Percentiles rank a stretch among this genome's conserved stretches.
These are phyloP conservation scores for Paramuricea clavata DNA, from an alignment of 92 coral and sea anemone genomes.

Conservation along the genomic window DNA sequence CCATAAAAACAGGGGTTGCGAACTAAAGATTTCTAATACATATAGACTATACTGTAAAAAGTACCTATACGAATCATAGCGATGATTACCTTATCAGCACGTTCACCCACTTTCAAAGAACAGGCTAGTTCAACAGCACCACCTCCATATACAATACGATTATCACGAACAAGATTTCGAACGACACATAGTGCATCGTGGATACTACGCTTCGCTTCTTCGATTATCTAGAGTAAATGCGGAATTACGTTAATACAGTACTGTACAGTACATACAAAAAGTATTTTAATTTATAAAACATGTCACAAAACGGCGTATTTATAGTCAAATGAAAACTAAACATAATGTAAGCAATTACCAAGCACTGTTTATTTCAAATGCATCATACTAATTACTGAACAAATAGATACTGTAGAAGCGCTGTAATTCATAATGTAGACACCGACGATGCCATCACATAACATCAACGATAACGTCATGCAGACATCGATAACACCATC, in stretches of 20 bases:
- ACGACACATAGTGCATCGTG: slow-evolving; percentile 99
- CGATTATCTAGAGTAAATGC: slow-evolving; percentile 75
- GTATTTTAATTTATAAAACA: background rate
- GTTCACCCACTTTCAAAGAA: slow-evolving; percentile 89
- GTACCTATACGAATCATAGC: no score
- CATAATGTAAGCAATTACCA: background rate
- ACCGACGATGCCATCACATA: no score
- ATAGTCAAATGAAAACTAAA: no score
- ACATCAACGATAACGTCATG: no score
- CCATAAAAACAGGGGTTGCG: no score
- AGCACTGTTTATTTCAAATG: no score
- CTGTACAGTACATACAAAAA: background rate
- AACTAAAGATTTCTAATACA: no score
- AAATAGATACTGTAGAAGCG: no score
- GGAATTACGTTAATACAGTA: background rate
- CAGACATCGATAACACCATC: no score
- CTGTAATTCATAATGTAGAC: no score
- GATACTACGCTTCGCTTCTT: slow-evolving; percentile 96
- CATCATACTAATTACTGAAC: no score
- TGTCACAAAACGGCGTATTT: background rate
- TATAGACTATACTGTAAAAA: no score
- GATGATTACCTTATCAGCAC: slow-evolving; percentile 98
- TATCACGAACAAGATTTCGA: slow-evolving; percentile 94
- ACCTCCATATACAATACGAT: slow-evolving; percentile 97
- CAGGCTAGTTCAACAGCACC: slow-evolving; percentile 98